These are phyloP conservation scores for Operophtera brumata DNA, from an alignment of 2,888 invertebrate genomes.

Conservation along the genomic window DNA sequence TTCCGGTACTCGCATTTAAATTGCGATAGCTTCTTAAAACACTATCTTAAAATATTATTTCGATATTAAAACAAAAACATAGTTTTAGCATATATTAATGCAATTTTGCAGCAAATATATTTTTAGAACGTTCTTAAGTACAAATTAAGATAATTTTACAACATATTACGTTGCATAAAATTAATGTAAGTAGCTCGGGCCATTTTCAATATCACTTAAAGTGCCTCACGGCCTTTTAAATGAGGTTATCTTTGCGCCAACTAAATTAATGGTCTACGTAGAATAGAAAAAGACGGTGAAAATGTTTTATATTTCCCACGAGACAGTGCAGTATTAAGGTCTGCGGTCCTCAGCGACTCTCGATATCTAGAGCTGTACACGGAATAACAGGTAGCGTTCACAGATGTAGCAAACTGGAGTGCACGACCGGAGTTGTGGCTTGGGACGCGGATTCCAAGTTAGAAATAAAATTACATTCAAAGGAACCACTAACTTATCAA, in stretches of 20 bases:
- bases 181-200: neutral
- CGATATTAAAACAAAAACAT: slow-evolving; percentile 2
- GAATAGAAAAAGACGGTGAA: slow-evolving; percentile 12
- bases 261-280: slow-evolving; percentile 22
- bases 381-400: slow-evolving; percentile 65
- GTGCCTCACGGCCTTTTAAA: slow-evolving; percentile 9
- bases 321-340: slow-evolving; percentile 47
- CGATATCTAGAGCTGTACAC: slow-evolving; percentile 56
- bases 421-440: slow-evolving; percentile 12
- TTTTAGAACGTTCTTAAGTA: neutral
- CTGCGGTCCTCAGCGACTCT: slow-evolving; percentile 38
- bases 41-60: slow-evolving; percentile 4
- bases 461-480: neutral
- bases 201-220: slow-evolving; percentile 13
- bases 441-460: neutral
- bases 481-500: neutral
- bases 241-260: slow-evolving; percentile 8
- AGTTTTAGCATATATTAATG: slow-evolving; percentile 4
- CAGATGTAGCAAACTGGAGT: slow-evolving; percentile 56
- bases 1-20: slow-evolving; percentile 5
- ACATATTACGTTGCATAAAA: slow-evolving; percentile 4
- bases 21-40: slow-evolving; percentile 13
- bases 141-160: slow-evolving; percentile 10
- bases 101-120: slow-evolving; percentile 1
- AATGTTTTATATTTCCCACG: slow-evolving; percentile 47